A percentile compares a stretch with the other conserved stretches of the same genome.
These are phyloP conservation scores for Zapornia atra DNA, from an alignment of 2,113 vertebrate genomes.

Conservation along the genomic window DNA sequence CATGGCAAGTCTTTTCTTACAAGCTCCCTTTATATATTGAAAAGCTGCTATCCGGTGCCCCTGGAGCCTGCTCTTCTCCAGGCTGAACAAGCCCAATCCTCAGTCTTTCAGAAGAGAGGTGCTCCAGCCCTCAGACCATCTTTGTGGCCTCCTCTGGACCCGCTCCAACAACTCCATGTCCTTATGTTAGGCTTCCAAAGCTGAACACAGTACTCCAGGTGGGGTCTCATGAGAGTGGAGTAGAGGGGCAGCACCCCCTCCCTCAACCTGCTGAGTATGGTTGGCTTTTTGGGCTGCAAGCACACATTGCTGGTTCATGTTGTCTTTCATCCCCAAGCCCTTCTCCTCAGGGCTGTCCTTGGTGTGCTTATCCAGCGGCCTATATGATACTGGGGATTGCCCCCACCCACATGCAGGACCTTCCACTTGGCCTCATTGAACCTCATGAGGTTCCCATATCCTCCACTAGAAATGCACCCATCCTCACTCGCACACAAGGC, in stretches of 20 bases:
- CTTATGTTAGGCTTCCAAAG: too few relatives aligned
- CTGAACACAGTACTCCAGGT: accelerated
- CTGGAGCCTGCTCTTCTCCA: neutral
- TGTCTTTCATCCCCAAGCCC: neutral
- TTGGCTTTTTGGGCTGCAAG: neutral
- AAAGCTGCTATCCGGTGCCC: neutral
- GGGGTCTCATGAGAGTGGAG: neutral
- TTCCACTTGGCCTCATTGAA: neutral
- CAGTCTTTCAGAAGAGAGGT: neutral
- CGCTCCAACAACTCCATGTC: neutral
- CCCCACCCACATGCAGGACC: accelerated
- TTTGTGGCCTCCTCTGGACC: neutral
- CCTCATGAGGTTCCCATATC: neutral
- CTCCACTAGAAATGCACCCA: too few relatives aligned
- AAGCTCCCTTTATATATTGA: neutral
- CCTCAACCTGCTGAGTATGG: accelerated
- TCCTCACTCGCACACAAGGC: too few relatives aligned
- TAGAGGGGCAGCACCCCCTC: neutral
- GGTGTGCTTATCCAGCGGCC: too few relatives aligned
- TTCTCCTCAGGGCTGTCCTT: neutral
- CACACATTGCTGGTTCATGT: neutral
- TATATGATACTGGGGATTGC: accelerated
- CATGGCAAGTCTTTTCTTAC: neutral
- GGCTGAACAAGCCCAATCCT: neutral
- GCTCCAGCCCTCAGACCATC: neutral